Conservation (phyloP, 2,797 vertebrate genomes). For the Danio kyathit region DNA sequence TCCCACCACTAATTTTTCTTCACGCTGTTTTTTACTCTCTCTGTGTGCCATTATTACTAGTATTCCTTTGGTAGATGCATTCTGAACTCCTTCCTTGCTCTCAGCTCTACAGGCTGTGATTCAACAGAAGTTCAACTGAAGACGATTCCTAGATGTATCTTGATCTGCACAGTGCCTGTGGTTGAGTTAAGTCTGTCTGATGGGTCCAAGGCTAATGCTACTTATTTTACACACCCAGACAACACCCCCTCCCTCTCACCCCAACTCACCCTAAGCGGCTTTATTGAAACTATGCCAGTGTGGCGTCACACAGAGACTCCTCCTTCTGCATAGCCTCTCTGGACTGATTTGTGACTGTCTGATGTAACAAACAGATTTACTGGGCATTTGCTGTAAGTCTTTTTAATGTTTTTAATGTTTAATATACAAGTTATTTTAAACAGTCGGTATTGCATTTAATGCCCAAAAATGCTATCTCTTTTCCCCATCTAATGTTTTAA, state of each 20-base stretch:
- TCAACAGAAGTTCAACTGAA: background rate
- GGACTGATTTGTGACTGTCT: slow-evolving; percentile 19
- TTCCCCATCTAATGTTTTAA: background rate
- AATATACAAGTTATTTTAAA: background rate
- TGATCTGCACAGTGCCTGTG: slow-evolving; percentile 30
- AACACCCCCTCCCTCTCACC: slow-evolving; percentile 15
- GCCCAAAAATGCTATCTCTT: background rate
- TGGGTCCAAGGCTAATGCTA: slow-evolving; percentile 41
- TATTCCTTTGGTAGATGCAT: background rate
- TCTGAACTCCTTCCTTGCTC: background rate
- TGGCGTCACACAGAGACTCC: slow-evolving; percentile 44
- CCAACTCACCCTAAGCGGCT: slow-evolving; percentile 48
- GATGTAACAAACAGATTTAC: slow-evolving; percentile 1
- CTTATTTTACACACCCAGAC: slow-evolving; percentile 40
- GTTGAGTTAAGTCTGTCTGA: slow-evolving; percentile 55
- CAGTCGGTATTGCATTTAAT: background rate
- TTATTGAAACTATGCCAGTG: slow-evolving; percentile 50
- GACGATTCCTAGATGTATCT: background rate
- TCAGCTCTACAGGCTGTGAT: background rate
- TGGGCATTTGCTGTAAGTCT: background rate
- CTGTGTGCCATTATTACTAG: background rate
- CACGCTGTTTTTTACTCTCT: background rate
- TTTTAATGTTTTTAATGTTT: background rate
- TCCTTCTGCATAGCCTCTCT: slow-evolving; percentile 3
- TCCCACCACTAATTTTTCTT: background rate